Percentiles rank a stretch among this genome's conserved stretches.
Evolutionary conservation across 2,888 invertebrate genomes (phyloP).

Genomic region (Petrolisthes cinctipes): DNA sequence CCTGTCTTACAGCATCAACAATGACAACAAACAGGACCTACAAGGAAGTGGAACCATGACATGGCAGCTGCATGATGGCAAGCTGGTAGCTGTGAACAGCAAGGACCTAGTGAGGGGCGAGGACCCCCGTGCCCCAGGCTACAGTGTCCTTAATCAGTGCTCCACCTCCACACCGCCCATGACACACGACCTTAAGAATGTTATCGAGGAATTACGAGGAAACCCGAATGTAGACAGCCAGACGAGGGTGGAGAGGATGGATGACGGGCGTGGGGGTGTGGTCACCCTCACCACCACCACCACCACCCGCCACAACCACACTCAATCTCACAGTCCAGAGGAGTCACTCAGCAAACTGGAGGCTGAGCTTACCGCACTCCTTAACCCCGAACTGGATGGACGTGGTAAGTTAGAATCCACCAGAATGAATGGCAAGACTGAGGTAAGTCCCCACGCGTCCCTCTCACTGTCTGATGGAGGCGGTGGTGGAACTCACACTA

Average conservation of each 20-base stretch:
- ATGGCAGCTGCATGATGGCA: slow-evolving; percentile 39
- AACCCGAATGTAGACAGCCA: slow-evolving; percentile 35
- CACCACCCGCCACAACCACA: slow-evolving; percentile 4
- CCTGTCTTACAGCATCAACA: slow-evolving; percentile 26
- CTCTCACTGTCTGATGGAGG: neutral
- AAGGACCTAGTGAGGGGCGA: slow-evolving; percentile 43
- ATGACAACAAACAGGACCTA: slow-evolving; percentile 21
- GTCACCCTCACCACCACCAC: slow-evolving; percentile 39
- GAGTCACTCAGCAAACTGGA: slow-evolving; percentile 58
- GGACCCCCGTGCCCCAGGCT: slow-evolving; percentile 44
- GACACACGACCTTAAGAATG: slow-evolving; percentile 47
- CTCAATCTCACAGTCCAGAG: slow-evolving; percentile 13
- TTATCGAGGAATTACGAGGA: slow-evolving; percentile 50
- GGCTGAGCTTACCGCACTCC: slow-evolving; percentile 51
- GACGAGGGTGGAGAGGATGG: slow-evolving; percentile 28
- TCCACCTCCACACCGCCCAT: slow-evolving; percentile 30
- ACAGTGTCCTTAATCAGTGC: slow-evolving; percentile 52
- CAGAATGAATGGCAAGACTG: slow-evolving; percentile 24
- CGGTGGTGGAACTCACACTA: slow-evolving; percentile 21
- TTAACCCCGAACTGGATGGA: slow-evolving; percentile 42
- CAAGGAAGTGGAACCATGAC: slow-evolving; percentile 2
- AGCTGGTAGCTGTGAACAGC: slow-evolving; percentile 32
- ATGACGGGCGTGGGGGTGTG: slow-evolving; percentile 36
- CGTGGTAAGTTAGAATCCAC: slow-evolving; percentile 24
- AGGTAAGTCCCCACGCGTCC: slow-evolving; percentile 7